These are phyloP conservation scores for Mimachlamys varia DNA, from an alignment of 2,888 invertebrate genomes.

Conservation along the genomic window DNA sequence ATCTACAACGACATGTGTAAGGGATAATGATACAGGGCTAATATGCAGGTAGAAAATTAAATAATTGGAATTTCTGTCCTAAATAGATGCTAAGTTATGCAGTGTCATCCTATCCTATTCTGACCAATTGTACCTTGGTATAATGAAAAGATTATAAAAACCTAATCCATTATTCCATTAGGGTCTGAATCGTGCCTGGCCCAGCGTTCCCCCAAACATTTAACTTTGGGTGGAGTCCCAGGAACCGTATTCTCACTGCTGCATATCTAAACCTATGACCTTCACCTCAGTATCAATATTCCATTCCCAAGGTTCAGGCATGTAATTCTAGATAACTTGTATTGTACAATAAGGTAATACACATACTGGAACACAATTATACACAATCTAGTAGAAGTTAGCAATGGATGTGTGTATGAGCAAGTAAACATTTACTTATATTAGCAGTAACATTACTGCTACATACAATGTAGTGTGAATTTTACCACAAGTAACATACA, in stretches of 20 bases:
- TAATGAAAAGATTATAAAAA: neutral
- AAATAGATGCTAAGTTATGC: neutral
- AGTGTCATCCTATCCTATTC: neutral
- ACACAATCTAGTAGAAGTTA: too few species aligned
- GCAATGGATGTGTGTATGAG: too few species aligned
- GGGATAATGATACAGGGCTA: neutral
- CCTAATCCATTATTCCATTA: neutral
- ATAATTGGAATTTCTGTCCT: neutral
- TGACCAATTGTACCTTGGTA: neutral
- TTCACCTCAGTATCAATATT: neutral
- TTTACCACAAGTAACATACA: too few species aligned
- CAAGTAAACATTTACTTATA: too few species aligned
- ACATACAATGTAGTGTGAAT: too few species aligned
- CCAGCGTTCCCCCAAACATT: neutral
- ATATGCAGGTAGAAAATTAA: neutral
- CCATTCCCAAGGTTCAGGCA: neutral
- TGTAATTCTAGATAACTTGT: neutral
- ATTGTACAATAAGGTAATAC: neutral
- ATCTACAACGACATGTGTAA: neutral
- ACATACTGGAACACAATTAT: neutral
- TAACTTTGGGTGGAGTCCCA: neutral
- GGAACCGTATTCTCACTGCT: neutral
- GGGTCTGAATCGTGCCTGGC: slow-evolving; percentile 23
- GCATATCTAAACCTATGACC: neutral
- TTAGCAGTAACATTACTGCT: too few species aligned